These are phyloP conservation scores for Diabrotica balteata DNA, from an alignment of 2,888 invertebrate genomes.

Conservation along the genomic window DNA sequence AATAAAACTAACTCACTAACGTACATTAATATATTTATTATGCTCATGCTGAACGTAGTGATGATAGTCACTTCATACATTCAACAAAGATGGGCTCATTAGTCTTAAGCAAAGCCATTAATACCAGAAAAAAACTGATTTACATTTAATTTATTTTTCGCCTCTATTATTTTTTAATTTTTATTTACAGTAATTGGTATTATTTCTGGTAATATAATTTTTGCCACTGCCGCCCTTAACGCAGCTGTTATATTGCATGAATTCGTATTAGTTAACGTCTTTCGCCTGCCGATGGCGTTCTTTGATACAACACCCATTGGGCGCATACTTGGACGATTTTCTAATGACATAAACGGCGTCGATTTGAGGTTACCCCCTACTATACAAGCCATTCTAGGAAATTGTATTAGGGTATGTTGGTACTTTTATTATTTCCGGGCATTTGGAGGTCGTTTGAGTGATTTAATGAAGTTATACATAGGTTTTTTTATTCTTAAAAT, in stretches of 20 bases:
- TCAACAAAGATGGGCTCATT: no score
- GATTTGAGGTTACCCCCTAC: slow-evolving; percentile 66
- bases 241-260: slow-evolving; percentile 70
- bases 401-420: slow-evolving; percentile 35
- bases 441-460: no score
- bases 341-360: slow-evolving; percentile 76
- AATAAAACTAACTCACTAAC: no score
- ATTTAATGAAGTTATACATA: no score
- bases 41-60: no score
- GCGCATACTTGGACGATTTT: slow-evolving; percentile 76
- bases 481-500: no score
- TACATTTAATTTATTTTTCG: no score
- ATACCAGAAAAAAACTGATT: no score
- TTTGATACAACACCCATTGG: slow-evolving; percentile 82
- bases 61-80: no score
- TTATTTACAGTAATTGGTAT: slow-evolving; percentile 62
- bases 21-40: no score
- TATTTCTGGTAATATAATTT: slow-evolving; percentile 63
- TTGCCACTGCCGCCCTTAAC: slow-evolving; percentile 43
- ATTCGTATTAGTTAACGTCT: slow-evolving; percentile 66
- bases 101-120: no score
- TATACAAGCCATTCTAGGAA: slow-evolving; percentile 29
- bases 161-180: slow-evolving; percentile 4
- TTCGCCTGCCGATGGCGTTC: slow-evolving; percentile 75
- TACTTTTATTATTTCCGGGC: no score